Percentiles rank a stretch among this genome's conserved stretches.
Evolutionary conservation across 2,797 vertebrate genomes (phyloP).

Genomic region (Pseudomugil gertrudae): DNA sequence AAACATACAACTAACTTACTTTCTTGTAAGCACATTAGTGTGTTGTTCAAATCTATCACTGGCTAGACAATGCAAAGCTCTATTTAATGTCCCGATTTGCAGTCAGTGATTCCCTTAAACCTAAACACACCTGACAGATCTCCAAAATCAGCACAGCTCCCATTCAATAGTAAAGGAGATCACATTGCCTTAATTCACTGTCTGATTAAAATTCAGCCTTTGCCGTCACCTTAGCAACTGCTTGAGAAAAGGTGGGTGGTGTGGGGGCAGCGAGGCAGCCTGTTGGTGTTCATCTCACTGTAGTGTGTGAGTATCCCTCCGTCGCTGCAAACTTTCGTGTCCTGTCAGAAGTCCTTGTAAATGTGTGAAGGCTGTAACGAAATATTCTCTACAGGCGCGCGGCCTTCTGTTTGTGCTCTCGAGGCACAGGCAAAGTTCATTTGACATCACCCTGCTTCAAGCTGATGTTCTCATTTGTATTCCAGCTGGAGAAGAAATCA

Average conservation of each 20-base stretch:
- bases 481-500: conserved; percentile 16
- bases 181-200: conserved; percentile 80
- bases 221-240: conserved; percentile 86
- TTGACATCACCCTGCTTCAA: background rate
- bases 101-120: conserved; percentile 16
- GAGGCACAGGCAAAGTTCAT: conserved; percentile 24
- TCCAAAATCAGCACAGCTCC: conserved; percentile 32
- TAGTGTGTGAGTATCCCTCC: conserved; percentile 46
- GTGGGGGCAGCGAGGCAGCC: conserved; percentile 80
- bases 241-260: conserved; percentile 81
- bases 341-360: conserved; percentile 63
- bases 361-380: conserved; percentile 29
- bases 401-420: conserved; percentile 48
- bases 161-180: conserved; percentile 72
- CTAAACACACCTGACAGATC: conserved; percentile 51
- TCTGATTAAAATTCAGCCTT: conserved; percentile 86
- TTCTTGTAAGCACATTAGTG: background rate
- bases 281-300: conserved; percentile 65
- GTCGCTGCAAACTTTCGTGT: conserved; percentile 65
- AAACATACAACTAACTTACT: conserved; percentile 6
- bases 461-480: conserved; percentile 11
- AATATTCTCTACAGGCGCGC: conserved; percentile 64
- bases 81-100: conserved; percentile 19
- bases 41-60: background rate
- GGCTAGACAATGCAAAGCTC: conserved; percentile 4